Conservation (phyloP, 37 sponge, comb jelly and placozoan genomes). For the Spongilla lacustris region DNA sequence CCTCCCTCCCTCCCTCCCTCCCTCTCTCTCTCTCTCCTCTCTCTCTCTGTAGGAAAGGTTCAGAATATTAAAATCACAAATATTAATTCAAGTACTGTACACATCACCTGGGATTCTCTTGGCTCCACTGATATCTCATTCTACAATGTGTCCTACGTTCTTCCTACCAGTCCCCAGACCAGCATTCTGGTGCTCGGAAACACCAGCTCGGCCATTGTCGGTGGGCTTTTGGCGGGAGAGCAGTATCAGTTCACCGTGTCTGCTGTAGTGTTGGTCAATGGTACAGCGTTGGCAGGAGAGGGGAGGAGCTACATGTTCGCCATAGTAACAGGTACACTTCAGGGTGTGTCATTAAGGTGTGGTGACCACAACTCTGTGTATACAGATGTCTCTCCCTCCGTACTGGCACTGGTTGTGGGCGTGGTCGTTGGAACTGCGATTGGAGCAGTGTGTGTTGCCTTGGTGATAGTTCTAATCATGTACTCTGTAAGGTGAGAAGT, state of each 20-base stretch:
- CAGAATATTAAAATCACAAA: background rate
- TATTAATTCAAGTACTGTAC: conserved; percentile 15
- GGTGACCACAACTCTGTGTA: too few species aligned
- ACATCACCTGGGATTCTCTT: conserved; percentile 32
- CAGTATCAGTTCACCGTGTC: conserved; percentile 40
- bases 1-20: background rate
- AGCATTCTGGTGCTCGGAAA: too few species aligned
- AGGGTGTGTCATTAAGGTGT: too few species aligned
- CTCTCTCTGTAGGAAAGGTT: conserved; percentile 8
- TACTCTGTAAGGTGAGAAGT: too few species aligned
- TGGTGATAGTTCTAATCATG: too few species aligned
- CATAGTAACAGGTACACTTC: background rate
- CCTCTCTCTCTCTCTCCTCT: background rate
- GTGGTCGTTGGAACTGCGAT: background rate
- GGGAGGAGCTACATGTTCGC: background rate
- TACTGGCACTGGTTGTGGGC: conserved; percentile 19
- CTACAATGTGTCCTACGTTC: conserved; percentile 39
- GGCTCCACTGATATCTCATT: conserved; percentile 6
- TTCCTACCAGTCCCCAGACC: background rate
- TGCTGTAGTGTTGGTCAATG: conserved; percentile 29
- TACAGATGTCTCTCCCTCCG: background rate
- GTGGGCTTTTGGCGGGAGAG: background rate
- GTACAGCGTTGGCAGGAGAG: background rate
- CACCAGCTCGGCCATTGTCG: conserved; percentile 11
- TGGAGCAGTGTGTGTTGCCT: too few species aligned